These are phyloP conservation scores for Cenopis cana DNA, from an alignment of 2,888 invertebrate species.

Conservation along the genomic window DNA sequence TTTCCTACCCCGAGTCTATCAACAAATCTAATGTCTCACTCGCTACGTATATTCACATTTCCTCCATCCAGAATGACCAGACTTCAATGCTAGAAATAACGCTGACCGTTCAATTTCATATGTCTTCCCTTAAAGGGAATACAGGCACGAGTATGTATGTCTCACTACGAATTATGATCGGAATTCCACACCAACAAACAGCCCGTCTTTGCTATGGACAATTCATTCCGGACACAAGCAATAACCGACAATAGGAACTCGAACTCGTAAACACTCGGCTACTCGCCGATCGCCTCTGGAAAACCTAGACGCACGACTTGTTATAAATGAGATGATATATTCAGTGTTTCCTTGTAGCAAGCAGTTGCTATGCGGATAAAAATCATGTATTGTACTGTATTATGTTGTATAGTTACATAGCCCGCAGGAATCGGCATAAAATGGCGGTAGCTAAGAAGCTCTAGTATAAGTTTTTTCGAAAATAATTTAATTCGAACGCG, in stretches of 20 bases:
- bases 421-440: too few relatives aligned
- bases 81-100: too few relatives aligned
- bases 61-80: too few relatives aligned
- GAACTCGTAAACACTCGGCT: constrained; percentile 14
- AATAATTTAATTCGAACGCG: too few relatives aligned
- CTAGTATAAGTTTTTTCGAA: too few relatives aligned
- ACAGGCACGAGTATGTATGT: too few relatives aligned
- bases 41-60: too few relatives aligned
- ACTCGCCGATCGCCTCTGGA: constrained; percentile 48
- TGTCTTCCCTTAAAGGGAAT: too few relatives aligned
- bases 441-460: too few relatives aligned
- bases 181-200: constrained; percentile 4
- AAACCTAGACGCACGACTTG: constrained; percentile 45
- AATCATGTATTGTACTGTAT: neutral
- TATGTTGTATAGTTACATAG: neutral
- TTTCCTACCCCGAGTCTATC: too few relatives aligned
- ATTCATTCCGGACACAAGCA: constrained; percentile 67
- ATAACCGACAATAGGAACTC: constrained; percentile 64
- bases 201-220: constrained; percentile 45
- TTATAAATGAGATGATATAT: neutral
- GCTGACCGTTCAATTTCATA: too few relatives aligned
- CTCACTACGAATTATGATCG: neutral
- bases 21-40: too few relatives aligned
- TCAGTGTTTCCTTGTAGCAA: constrained; percentile 24
- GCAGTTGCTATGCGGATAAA: neutral